Percentiles rank a stretch among this genome's conserved stretches.
phyloP scores from a whole-genome alignment of 2,113 vertebrate genomes.

The zebrafish (Danio rerio) region DNA sequence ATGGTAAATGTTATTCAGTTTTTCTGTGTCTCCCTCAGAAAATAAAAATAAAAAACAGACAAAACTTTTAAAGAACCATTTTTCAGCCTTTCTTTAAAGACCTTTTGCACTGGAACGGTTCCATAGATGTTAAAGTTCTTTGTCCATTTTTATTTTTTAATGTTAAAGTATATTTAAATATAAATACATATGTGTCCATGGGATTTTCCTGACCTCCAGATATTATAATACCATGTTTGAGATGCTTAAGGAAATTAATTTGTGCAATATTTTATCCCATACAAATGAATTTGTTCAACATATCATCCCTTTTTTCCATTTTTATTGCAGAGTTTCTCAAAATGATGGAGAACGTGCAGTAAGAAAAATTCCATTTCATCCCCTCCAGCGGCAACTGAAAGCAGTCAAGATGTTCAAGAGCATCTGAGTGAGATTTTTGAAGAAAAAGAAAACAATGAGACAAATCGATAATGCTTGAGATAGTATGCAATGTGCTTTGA shows the following conservation, averaged over 20 bases:
- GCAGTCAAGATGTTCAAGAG: neutral
- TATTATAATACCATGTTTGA: too few species aligned
- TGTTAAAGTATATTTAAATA: neutral
- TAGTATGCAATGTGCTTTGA: constrained; percentile 6
- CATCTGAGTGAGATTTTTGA: neutral
- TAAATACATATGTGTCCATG: neutral
- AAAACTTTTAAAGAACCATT: too few species aligned
- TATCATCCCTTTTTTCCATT: constrained; percentile 3
- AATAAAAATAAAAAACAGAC: too few species aligned
- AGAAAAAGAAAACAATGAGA: neutral
- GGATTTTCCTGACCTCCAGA: neutral
- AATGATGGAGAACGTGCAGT: constrained; percentile 82
- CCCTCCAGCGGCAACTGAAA: neutral
- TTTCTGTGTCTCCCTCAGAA: neutral
- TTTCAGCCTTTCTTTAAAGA: too few species aligned
- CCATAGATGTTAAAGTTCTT: neutral
- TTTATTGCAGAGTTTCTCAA: constrained; percentile 76
- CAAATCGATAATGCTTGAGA: neutral
- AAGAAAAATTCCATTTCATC: constrained; percentile 68
- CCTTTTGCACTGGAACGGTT: neutral
- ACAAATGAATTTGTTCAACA: neutral
- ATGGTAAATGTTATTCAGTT: constrained; percentile 68
- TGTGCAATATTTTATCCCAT: neutral
- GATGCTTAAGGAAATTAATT: neutral
- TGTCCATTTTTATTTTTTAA: neutral